A percentile compares a stretch with the other conserved stretches of the same genome.
Conservation (phyloP, 2,113 vertebrate species). For the Tenebrosternarchus preto region DNA sequence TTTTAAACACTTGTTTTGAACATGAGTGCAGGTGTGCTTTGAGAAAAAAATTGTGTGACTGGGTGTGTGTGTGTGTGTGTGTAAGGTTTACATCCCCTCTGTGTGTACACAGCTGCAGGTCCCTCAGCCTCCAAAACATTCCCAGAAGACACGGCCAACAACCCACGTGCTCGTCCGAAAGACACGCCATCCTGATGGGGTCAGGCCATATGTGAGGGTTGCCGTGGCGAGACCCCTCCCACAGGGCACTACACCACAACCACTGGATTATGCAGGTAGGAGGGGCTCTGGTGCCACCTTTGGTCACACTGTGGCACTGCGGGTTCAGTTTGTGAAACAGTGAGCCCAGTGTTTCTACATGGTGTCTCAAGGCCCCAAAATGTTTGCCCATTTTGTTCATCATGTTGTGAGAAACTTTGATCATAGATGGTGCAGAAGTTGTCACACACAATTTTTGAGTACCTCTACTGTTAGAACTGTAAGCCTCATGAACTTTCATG, state of each 20-base stretch:
- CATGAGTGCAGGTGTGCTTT: too few relatives aligned
- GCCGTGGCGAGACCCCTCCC: conserved; percentile 65
- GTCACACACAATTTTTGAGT: too few relatives aligned
- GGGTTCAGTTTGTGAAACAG: neutral
- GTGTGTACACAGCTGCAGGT: conserved; percentile 67
- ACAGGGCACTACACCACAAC: conserved; percentile 48
- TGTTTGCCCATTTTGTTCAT: too few relatives aligned
- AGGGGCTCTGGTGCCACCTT: neutral
- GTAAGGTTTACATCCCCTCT: neutral
- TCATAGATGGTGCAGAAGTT: too few relatives aligned
- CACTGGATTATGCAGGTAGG: conserved; percentile 74
- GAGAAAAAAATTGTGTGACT: too few relatives aligned
- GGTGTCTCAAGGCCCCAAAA: too few relatives aligned
- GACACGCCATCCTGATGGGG: conserved; percentile 58
- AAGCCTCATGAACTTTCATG: neutral
- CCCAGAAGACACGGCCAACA: conserved; percentile 55
- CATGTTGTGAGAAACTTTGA: too few relatives aligned
- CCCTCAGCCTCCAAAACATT: conserved; percentile 57
- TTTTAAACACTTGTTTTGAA: too few relatives aligned
- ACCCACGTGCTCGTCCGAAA: conserved; percentile 68
- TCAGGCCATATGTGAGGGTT: conserved; percentile 46
- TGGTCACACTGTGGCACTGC: neutral
- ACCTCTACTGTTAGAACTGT: neutral
- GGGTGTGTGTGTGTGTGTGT: neutral
- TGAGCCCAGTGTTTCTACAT: neutral